Percentiles rank a stretch among this genome's conserved stretches.
Conservation (phyloP, 2,888 invertebrate species). For the Dryomyza anilis region DNA sequence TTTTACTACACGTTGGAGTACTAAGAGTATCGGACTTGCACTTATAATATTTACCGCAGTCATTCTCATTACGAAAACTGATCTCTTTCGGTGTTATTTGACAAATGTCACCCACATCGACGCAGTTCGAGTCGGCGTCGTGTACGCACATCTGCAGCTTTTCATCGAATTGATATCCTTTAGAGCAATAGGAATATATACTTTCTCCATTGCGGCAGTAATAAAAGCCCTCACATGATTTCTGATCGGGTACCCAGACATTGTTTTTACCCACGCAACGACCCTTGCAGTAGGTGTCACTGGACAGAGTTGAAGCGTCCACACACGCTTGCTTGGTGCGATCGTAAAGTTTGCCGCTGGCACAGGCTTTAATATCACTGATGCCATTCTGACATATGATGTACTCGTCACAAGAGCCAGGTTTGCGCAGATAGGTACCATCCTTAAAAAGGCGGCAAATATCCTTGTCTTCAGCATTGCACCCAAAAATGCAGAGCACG, state of each 20-base stretch:
- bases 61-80: slow-evolving; percentile 41
- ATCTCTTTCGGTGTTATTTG: slow-evolving; percentile 43
- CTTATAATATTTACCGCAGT: slow-evolving; percentile 48
- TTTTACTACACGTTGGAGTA: slow-evolving; percentile 28
- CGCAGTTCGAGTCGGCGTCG: slow-evolving; percentile 41
- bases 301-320: slow-evolving; percentile 23
- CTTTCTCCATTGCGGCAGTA: slow-evolving; percentile 43
- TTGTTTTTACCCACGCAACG: slow-evolving; percentile 39
- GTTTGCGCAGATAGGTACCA: slow-evolving; percentile 44
- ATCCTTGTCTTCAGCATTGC: slow-evolving; percentile 19
- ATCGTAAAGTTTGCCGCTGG: slow-evolving; percentile 34
- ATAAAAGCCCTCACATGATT: slow-evolving; percentile 45
- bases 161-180: slow-evolving; percentile 44
- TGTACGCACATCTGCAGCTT: slow-evolving; percentile 43
- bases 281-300: slow-evolving; percentile 43
- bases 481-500: background rate
- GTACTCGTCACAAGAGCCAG: slow-evolving; percentile 49
- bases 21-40: slow-evolving; percentile 35
- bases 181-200: slow-evolving; percentile 36
- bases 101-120: slow-evolving; percentile 48
- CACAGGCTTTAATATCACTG: slow-evolving; percentile 37
- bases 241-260: slow-evolving; percentile 45
- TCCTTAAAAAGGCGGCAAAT: slow-evolving; percentile 46
- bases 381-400: slow-evolving; percentile 41
- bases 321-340: slow-evolving; percentile 41